Evolutionary conservation across 92 coral and sea anemone species (phyloP).

Genomic region (Palythoa grandis): DNA sequence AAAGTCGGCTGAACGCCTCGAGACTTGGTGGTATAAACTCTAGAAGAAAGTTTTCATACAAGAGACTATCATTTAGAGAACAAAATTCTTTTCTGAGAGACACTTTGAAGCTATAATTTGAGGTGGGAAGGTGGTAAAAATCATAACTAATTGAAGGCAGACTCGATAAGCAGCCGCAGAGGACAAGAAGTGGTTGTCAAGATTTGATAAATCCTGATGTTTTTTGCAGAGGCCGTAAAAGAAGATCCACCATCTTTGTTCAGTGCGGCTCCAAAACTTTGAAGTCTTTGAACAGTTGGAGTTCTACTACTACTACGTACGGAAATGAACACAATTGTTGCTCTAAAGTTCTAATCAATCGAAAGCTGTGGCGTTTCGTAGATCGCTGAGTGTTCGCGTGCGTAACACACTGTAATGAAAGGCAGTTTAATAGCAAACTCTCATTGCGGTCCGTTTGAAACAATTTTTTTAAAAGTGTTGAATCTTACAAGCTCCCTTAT

Average conservation of each 20-base stretch:
- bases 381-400: not conserved
- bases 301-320: not conserved
- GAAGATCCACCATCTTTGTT: not conserved
- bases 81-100: not conserved
- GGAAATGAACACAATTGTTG: not conserved
- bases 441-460: not conserved
- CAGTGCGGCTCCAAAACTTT: not conserved
- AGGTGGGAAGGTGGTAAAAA: not conserved
- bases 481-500: not conserved
- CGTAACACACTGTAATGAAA: not conserved
- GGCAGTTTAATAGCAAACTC: not conserved
- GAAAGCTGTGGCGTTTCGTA: not conserved
- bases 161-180: slow-evolving; percentile 24
- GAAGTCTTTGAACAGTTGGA: not conserved
- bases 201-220: not conserved
- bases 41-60: not conserved
- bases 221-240: not conserved
- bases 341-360: not conserved
- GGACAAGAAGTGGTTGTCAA: slow-evolving; percentile 24
- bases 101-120: not conserved
- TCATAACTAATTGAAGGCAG: not conserved
- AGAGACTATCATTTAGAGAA: not conserved
- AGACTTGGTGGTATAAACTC: not conserved
- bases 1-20: not conserved
- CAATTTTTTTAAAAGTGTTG: not conserved